Base-by-base conservation (phyloP, 1,140 invertebrate species). In the Catajapyx aquilonaris region DNA sequence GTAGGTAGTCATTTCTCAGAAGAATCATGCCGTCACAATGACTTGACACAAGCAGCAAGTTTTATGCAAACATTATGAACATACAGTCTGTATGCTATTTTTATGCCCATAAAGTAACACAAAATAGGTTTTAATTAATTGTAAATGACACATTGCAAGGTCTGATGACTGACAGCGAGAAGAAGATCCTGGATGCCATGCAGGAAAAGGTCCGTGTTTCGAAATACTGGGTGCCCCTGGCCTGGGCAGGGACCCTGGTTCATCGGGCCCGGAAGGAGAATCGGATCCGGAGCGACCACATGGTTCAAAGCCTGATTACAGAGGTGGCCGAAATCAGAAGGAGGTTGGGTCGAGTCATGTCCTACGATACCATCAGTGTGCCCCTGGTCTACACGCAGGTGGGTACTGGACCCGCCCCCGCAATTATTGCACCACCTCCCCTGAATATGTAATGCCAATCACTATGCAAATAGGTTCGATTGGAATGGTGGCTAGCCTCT, bases 311-410 rank as follows among this genome's bases (percentile, higher is more conserved):
- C 2, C 66, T 86, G 34, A 57, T 85, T 33, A 70, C 73, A 28
- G 81, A 86, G 52, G 60, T 85, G 20, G 83, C 79, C 4, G 80
- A 85, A 47, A 84, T 85, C 42, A 61, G 81, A 48, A 63, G 73
- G 50, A 62, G 76, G 47, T 57, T 85, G 40, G 80, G 80, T 39
- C 73, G 74, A 34, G 62, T 86, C 3, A 85, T 84, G 45, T 79
- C 79, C 34, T 97, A 94, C 55, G 93, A 97, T 61, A 95, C 87
- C 49, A 87, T 96, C 46, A 91, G 83, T 53, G 87, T 96, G 41
- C 93, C 93, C 30, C 69, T 96, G 19, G 90, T 96, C 39, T 97
- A 97, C 57, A 96, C 90, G 37, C 90, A 97, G 79, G 91, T 90
- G 52, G 61, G 59, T 44, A n/a, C n/a, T n/a, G n/a, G n/a, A n/a